Evolutionary conservation across 1,140 invertebrate species (phyloP).

Genomic region (Brachionus rotundiformis): DNA sequence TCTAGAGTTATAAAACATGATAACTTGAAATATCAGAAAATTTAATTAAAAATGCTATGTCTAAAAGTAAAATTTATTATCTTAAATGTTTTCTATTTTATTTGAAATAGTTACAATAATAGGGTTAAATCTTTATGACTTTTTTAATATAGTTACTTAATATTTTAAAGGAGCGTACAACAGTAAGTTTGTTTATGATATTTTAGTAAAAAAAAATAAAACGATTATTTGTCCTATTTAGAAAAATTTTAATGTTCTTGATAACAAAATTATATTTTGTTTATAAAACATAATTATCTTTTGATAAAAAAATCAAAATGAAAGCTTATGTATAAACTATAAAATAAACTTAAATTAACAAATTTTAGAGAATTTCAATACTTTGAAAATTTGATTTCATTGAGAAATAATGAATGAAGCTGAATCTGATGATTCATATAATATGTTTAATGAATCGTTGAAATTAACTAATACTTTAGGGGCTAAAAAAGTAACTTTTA

Average conservation of each 20-base stretch:
- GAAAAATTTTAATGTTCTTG: not conserved
- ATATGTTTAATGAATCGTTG: not conserved
- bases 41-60: too few relatives aligned
- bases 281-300: not conserved
- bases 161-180: not conserved
- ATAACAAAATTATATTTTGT: not conserved
- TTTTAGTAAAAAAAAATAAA: not conserved
- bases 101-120: too few relatives aligned
- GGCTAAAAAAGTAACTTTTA: not conserved
- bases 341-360: not conserved
- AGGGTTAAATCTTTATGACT: too few relatives aligned
- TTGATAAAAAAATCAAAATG: not conserved
- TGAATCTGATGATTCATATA: conserved; percentile 10
- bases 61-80: too few relatives aligned
- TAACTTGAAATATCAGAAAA: too few relatives aligned
- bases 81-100: too few relatives aligned
- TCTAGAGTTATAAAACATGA: too few relatives aligned
- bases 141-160: too few relatives aligned
- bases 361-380: too few relatives aligned
- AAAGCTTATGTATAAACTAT: not conserved
- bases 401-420: not conserved
- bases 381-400: too few relatives aligned
- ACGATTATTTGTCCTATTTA: not conserved
- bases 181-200: not conserved
- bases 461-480: not conserved